These are phyloP conservation scores for Mugil cephalus DNA, from an alignment of 2,113 vertebrate species.

Conservation along the genomic window DNA sequence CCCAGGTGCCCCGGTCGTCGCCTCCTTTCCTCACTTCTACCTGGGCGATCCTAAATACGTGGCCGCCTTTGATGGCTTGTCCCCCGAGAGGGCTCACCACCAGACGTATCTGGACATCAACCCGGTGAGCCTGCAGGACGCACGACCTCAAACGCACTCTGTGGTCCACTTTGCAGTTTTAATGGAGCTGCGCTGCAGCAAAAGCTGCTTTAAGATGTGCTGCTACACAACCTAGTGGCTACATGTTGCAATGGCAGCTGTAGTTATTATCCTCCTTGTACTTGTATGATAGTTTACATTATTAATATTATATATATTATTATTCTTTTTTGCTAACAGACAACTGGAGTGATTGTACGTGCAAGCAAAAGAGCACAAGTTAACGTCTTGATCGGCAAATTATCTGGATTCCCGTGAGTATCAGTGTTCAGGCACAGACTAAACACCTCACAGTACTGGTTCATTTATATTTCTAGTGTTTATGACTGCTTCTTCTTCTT, in stretches of 20 bases:
- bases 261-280: background rate
- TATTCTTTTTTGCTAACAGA: slow-evolving; percentile 61
- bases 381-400: slow-evolving; percentile 73
- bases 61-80: slow-evolving; percentile 86
- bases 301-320: background rate
- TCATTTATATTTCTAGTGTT: too few relatives aligned
- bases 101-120: slow-evolving; percentile 95
- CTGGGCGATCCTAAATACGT: slow-evolving; percentile 87
- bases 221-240: slow-evolving; percentile 55
- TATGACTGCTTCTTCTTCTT: background rate
- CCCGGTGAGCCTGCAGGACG: slow-evolving; percentile 82
- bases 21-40: slow-evolving; percentile 97
- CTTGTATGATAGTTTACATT: background rate
- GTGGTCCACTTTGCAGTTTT: too few relatives aligned
- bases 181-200: background rate
- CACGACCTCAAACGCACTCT: background rate
- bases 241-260: background rate
- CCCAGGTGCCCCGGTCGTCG: slow-evolving; percentile 92
- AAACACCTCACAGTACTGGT: background rate
- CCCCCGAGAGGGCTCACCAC: slow-evolving; percentile 88
- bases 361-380: slow-evolving; percentile 85
- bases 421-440: background rate
- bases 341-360: slow-evolving; percentile 82
- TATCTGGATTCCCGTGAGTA: slow-evolving; percentile 79
- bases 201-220: slow-evolving; percentile 2